Evolutionary conservation across 2,888 invertebrate genomes (phyloP).

Genomic region (Biston betularia): DNA sequence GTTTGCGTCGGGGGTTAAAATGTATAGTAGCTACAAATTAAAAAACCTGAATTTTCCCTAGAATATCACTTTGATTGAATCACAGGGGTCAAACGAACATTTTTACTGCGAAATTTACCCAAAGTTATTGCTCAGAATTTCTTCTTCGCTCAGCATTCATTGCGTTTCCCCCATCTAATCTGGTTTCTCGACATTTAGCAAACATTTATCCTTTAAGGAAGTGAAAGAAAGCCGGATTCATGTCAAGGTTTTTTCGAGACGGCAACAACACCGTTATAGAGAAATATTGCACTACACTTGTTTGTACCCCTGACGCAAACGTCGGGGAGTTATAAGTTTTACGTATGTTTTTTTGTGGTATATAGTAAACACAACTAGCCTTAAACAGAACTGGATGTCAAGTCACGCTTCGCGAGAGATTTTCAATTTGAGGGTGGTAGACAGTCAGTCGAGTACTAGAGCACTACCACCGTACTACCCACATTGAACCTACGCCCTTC

Average conservation of each 20-base stretch:
- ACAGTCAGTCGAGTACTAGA: no score
- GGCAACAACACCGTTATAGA: slow-evolving; percentile 12
- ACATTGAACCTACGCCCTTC: no score
- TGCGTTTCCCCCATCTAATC: slow-evolving; percentile 27
- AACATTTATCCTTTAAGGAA: slow-evolving; percentile 33
- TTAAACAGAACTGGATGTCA: no score
- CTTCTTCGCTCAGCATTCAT: slow-evolving; percentile 28
- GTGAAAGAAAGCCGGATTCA: slow-evolving; percentile 31
- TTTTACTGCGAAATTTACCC: slow-evolving; percentile 16
- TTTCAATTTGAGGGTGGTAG: no score
- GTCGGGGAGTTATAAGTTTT: no score
- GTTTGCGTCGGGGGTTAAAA: no score
- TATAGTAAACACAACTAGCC: no score
- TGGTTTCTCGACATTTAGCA: slow-evolving; percentile 21
- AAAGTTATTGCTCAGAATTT: slow-evolving; percentile 17
- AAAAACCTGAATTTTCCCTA: no score
- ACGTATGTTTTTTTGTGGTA: no score
- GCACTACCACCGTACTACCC: no score
- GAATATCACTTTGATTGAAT: not conserved
- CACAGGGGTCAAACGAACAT: not conserved
- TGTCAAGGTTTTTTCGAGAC: slow-evolving; percentile 22
- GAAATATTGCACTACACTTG: slow-evolving; percentile 10
- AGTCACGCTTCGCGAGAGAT: no score
- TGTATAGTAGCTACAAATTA: no score
- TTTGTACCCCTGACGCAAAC: not conserved